Percentiles rank a stretch among this genome's conserved stretches.
Evolutionary conservation across 2,888 invertebrate genomes (phyloP).

Genomic region (Agrilus mali): DNA sequence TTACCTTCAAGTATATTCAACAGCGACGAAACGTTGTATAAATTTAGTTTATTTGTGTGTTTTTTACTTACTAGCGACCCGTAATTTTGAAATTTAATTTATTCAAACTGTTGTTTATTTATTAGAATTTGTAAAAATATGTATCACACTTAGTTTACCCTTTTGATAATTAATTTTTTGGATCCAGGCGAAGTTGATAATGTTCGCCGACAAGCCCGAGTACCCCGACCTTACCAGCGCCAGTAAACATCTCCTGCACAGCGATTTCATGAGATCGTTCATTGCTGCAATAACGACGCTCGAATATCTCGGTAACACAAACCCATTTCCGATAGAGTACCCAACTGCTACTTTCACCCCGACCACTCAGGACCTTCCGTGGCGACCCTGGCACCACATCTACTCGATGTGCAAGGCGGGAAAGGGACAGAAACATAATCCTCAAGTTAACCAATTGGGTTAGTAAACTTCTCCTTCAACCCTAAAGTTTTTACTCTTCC

Average conservation of each 20-base stretch:
- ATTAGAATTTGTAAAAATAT: too few species aligned
- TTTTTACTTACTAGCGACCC: too few species aligned
- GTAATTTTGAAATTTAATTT: too few species aligned
- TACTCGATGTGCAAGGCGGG: conserved; percentile 34
- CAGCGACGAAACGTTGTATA: too few species aligned
- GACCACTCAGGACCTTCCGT: conserved; percentile 21
- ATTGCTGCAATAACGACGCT: conserved; percentile 30
- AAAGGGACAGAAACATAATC: conserved; percentile 28
- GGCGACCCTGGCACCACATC: conserved; percentile 37
- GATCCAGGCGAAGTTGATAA: conserved; percentile 12
- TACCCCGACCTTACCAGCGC: conserved; percentile 29
- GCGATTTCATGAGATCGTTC: conserved; percentile 31
- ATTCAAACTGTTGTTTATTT: too few species aligned
- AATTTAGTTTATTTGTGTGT: too few species aligned
- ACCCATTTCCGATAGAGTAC: conserved; percentile 27
- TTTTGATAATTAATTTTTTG: too few species aligned
- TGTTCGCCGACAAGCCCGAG: conserved; percentile 16
- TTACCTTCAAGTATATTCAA: too few species aligned
- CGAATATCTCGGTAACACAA: conserved; percentile 27
- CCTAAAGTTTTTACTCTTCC: too few species aligned
- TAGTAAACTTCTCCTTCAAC: conserved; percentile 3
- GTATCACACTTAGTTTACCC: too few species aligned
- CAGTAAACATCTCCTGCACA: conserved; percentile 30
- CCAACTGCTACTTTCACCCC: conserved; percentile 24
- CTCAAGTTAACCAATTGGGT: conserved; percentile 30